A percentile compares a stretch with the other conserved stretches of the same genome.
Conservation (phyloP, 2,888 invertebrate species). For the Helobdella robusta region DNA sequence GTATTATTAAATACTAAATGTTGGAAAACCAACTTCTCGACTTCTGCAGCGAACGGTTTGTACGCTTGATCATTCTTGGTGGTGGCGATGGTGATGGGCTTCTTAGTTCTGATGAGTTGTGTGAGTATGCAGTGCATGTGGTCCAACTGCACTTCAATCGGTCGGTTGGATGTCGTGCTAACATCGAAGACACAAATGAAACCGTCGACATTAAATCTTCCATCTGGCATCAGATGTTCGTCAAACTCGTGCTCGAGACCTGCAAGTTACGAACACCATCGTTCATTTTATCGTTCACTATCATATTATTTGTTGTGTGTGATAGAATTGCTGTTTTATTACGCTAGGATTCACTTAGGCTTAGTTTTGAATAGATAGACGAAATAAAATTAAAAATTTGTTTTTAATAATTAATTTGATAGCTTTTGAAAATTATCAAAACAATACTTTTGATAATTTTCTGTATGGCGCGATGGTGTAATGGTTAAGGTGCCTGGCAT, state of each 20-base stretch:
- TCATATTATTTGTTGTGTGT: no score
- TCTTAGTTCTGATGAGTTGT: conserved; percentile 80
- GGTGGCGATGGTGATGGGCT: conserved; percentile 85
- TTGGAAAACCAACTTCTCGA: conserved; percentile 67
- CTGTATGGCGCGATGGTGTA: no score
- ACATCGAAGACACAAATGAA: conserved; percentile 93
- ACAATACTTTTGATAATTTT: no score
- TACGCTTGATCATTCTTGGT: conserved; percentile 89
- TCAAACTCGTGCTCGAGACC: conserved; percentile 91
- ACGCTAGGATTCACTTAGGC: no score
- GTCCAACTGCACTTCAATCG: conserved; percentile 69
- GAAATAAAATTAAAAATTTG: no score
- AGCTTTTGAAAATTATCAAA: no score
- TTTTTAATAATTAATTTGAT: no score
- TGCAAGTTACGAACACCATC: conserved; percentile 39
- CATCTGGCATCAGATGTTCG: conserved; percentile 69
- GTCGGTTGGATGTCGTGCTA: conserved; percentile 79
- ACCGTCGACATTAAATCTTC: conserved; percentile 81
- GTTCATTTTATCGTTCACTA: no score
- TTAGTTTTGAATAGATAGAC: no score
- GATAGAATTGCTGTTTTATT: no score
- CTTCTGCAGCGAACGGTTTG: conserved; percentile 63
- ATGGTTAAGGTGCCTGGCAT: no score
- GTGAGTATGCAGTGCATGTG: conserved; percentile 67
- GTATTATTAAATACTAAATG: conserved; percentile 38